phyloP scores from a whole-genome alignment of 1,140 invertebrate genomes.

The Pachypsylla venusta region DNA sequence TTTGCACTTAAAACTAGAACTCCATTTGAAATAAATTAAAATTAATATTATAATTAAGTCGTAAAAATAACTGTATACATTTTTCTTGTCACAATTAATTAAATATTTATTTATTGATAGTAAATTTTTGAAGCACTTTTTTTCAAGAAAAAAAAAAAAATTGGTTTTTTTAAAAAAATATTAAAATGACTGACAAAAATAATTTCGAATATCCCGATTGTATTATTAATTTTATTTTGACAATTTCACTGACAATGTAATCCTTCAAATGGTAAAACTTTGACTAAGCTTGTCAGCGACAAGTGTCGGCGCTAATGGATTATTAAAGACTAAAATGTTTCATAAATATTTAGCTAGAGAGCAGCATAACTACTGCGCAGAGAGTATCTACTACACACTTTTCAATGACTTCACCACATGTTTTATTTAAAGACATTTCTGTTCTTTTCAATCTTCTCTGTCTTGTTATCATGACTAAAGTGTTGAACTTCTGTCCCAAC shows the following conservation, averaged over 20 bases:
- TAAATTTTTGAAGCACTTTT: too few relatives aligned
- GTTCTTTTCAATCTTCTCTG: neutral
- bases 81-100: too few relatives aligned
- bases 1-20: too few relatives aligned
- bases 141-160: too few relatives aligned
- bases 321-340: constrained; percentile 5
- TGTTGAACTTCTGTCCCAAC: constrained; percentile 7
- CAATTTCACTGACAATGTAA: constrained; percentile 4
- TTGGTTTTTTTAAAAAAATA: too few relatives aligned
- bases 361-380: constrained; percentile 1
- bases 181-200: too few relatives aligned
- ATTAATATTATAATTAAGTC: too few relatives aligned
- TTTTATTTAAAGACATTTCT: constrained; percentile 5
- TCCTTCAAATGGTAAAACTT: constrained; percentile 5
- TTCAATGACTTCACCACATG: neutral
- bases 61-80: too few relatives aligned
- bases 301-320: constrained; percentile 8
- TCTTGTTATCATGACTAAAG: constrained; percentile 6
- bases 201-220: too few relatives aligned
- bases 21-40: too few relatives aligned
- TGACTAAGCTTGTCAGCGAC: constrained; percentile 7
- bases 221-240: neutral
- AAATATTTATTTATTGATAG: too few relatives aligned
- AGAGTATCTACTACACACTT: neutral
- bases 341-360: constrained; percentile 1